Percentiles rank a stretch among this genome's conserved stretches.
Conservation (phyloP, 2,888 invertebrate species). For the Drosophila testacea region DNA sequence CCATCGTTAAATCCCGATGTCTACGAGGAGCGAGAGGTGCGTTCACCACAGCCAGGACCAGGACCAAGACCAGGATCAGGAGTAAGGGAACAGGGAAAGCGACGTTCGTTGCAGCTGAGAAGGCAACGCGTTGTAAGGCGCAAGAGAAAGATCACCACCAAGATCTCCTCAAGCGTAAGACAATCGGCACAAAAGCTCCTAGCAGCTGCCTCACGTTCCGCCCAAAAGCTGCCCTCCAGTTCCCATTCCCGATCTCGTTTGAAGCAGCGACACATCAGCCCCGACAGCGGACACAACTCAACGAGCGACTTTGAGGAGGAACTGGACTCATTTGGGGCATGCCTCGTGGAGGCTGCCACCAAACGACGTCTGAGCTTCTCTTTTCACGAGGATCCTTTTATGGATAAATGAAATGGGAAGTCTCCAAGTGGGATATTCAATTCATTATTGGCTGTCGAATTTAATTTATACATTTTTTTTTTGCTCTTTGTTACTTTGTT, state of each 20-base stretch:
- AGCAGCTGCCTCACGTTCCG: conserved; percentile 51
- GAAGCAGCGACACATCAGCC: conserved; percentile 75
- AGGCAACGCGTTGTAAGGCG: conserved; percentile 83
- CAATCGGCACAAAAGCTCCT: conserved; percentile 80
- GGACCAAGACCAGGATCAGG: not conserved
- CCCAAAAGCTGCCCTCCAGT: conserved; percentile 34
- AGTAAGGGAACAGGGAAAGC: conserved; percentile 10
- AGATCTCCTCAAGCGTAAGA: conserved; percentile 72
- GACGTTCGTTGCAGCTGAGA: conserved; percentile 67
- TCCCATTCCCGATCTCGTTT: conserved; percentile 12
- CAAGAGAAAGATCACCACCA: conserved; percentile 75
- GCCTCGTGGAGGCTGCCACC: conserved; percentile 58
- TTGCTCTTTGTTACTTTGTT: conserved; percentile 22
- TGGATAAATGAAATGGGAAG: conserved; percentile 29
- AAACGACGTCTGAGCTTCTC: conserved; percentile 80
- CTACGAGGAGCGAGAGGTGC: conserved; percentile 82
- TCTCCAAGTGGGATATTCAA: not conserved
- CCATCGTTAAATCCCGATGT: not conserved
- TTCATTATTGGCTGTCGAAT: conserved; percentile 46
- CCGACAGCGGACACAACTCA: conserved; percentile 84
- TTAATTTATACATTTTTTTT: conserved; percentile 24
- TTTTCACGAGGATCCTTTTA: conserved; percentile 87
- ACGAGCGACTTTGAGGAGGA: conserved; percentile 71
- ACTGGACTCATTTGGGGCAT: conserved; percentile 19
- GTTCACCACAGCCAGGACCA: conserved; percentile 63